Evolutionary conservation across 1,140 invertebrate species (phyloP), one percentile per base, ranked within the genome.

Genomic region (Goniozus legneri): DNA sequence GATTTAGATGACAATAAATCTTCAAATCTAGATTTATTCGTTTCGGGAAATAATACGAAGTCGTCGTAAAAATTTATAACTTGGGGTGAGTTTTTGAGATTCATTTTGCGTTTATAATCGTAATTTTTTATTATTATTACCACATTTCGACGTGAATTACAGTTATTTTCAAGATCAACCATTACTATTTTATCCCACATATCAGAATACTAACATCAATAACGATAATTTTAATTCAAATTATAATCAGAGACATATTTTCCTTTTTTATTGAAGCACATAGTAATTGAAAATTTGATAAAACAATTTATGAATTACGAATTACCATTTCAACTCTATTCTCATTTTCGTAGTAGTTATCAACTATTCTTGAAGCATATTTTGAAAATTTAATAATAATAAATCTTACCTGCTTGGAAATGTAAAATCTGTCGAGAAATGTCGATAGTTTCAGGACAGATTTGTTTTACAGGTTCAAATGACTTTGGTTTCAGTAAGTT

Each of bases 1-100:
- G 65, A 69, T 39, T 32, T 67, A 14, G 59, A 58, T 1, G 66
- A 71, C 15, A 63, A 36, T 33, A 72, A 75, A 51, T 39, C 45
- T 16, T 63, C 60, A 8, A 56, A 73, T 30, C 56, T 73, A 3
- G 67, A 69, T 12, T 67, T 60, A 6, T 44, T 69, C 19, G 41
- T 52, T 40, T 20, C 43, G 10, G 59, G 37, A 33, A 50, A 60
- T 38, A 47, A 27, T 14, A 59, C 58, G 47, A n/a, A 37, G 34
- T 48, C 50, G 39, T 41, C 39, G 10, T 58, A 47, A 62, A 49
- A 8, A 50, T 34, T 32, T 44, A 56, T 51, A 51, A 42, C 38
- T n/a, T 37, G 34, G 31, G 49, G 43, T 62, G 38, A 60, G 47
- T 50, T 31, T 19, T 10, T 38, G 3, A 27, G 24, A 27, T 10